Evolutionary conservation across 2,888 invertebrate genomes (phyloP), one percentile per base, ranked within the genome.

Genomic region (Euzophera pinguis): DNA sequence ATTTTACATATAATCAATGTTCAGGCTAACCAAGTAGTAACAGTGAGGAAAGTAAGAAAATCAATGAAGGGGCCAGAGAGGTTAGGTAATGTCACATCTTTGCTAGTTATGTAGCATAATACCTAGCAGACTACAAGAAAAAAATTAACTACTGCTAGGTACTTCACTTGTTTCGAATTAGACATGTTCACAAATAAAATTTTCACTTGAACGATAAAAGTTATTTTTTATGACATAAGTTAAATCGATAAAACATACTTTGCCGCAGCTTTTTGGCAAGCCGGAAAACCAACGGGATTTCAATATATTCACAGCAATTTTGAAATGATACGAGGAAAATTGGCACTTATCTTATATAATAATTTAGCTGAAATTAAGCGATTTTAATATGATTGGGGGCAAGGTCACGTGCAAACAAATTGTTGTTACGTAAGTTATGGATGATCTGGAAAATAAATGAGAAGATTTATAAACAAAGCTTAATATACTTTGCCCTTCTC

Each of bases 391-490:
- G 73, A 61, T 75, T 81, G 22, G 64, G 83, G 66, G 64, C 87
- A 90, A 88, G 88, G 89, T 88, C 89, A 88, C 86, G 85, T 86
- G 87, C 81, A 78, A 81, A 76, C 78, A 77, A 70, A 75, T 79
- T 81, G 83, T 80, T 56, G 80, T 89, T 89, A 90, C 89, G 88
- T 90, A 90, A 89, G 88, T n/a, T n/a, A n/a, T n/a, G n/a, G 76
- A 60, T 74, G 75, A 72, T 58, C 59, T 58, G 54, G 52, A 55
- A 57, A 54, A 52, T 56, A 39, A 16, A 10, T 16, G 7, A 38
- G 7, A 13, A 7, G 7, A 10, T 32, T 32, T 9, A 7, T 10
- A 9, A 1, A 32, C 32, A 7, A 9, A 9, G 2, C 32, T 9
- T 32, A 10, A 7, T 7, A 32, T 32, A 22, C 10, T 32, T 32